A percentile compares a stretch with the other conserved stretches of the same genome.
phyloP scores from a whole-genome alignment of 2,797 vertebrate species.

The Graptemys geographica region DNA sequence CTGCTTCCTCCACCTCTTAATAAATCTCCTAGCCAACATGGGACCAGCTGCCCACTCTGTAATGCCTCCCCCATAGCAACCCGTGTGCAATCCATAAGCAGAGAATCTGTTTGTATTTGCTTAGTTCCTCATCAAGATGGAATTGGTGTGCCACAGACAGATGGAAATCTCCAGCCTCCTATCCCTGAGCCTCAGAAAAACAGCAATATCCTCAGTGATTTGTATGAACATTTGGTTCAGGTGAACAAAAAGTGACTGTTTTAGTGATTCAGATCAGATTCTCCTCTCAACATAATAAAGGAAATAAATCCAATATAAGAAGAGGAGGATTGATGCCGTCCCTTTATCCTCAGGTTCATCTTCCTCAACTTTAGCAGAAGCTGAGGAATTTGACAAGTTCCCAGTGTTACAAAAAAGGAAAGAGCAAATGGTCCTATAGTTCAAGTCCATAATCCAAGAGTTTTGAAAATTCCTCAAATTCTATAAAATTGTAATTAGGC shows the following conservation, averaged over 20 bases:
- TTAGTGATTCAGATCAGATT: not conserved
- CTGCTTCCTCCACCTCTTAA: slow-evolving; percentile 31
- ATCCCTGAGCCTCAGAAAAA: not conserved
- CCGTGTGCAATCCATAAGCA: slow-evolving; percentile 45
- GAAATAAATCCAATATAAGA: not conserved
- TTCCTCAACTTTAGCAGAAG: not conserved
- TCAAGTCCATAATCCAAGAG: not conserved
- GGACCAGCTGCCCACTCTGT: slow-evolving; percentile 56
- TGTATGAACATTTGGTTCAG: not conserved
- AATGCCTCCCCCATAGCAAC: not conserved
- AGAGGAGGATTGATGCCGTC: not conserved
- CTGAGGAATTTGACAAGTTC: not conserved
- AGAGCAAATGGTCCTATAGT: not conserved
- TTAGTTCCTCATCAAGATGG: slow-evolving; percentile 62
- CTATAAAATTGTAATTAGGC: not conserved
- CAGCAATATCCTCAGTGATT: slow-evolving; percentile 6
- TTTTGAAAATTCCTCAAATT: not conserved
- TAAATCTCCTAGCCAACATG: not conserved
- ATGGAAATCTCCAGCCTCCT: slow-evolving; percentile 48
- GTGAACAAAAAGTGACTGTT: not conserved
- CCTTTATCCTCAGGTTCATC: not conserved
- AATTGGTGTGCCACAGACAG: slow-evolving; percentile 51
- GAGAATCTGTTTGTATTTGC: slow-evolving; percentile 59
- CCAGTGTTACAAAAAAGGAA: not conserved
- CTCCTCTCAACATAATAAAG: slow-evolving; percentile 2